phyloP scores from a whole-genome alignment of 2,888 invertebrate species.

The Scaptomyza polygonia region DNA sequence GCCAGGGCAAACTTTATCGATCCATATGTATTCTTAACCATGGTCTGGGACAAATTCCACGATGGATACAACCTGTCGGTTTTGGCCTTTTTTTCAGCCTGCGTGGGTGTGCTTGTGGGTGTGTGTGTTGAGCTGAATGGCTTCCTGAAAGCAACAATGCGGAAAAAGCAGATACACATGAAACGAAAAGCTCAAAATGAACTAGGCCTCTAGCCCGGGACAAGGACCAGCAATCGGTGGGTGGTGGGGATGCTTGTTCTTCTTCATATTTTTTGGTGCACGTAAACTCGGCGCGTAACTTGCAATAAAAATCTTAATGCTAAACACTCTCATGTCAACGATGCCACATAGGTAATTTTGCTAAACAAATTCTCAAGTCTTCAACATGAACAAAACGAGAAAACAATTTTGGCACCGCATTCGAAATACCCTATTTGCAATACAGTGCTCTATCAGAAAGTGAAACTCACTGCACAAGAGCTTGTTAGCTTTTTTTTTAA shows the following conservation, averaged over 20 bases:
- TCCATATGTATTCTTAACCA: conserved; percentile 55
- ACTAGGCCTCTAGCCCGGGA: conserved; percentile 7
- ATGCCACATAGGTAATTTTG: too few species aligned
- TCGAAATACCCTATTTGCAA: not conserved
- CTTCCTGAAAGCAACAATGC: conserved; percentile 61
- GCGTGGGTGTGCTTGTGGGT: not conserved
- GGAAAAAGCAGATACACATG: conserved; percentile 47
- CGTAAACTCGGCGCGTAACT: conserved; percentile 9
- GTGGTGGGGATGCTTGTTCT: not conserved
- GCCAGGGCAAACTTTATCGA: conserved; percentile 49
- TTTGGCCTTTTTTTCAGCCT: conserved; percentile 41
- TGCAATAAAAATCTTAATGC: conserved; percentile 1
- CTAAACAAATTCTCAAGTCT: too few species aligned
- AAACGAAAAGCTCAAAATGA: conserved; percentile 9
- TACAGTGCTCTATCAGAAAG: not conserved
- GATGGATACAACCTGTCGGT: conserved; percentile 62
- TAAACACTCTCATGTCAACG: not conserved
- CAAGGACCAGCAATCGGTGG: conserved; percentile 1
- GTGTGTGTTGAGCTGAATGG: conserved; percentile 19
- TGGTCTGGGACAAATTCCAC: conserved; percentile 78
- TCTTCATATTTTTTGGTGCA: not conserved
- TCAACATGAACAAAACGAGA: not conserved
- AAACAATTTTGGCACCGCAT: not conserved
- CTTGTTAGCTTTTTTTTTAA: too few species aligned
- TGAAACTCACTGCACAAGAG: not conserved